Percentiles rank a stretch among this genome's conserved stretches.
Evolutionary conservation across 2,888 invertebrate genomes (phyloP).

Genomic region (Omphaloscelis lunosa): DNA sequence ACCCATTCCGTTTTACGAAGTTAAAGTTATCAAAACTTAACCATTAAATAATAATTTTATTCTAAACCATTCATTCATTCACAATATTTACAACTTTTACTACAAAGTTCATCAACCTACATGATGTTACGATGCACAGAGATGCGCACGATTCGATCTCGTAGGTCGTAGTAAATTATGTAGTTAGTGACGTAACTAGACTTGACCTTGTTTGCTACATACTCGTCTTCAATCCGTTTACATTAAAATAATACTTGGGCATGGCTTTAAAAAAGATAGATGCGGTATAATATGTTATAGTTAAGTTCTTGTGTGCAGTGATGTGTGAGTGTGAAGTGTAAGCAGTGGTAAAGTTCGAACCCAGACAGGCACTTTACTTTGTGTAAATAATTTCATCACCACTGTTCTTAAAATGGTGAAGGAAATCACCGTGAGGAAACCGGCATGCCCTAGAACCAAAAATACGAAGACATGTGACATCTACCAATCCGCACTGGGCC

Average conservation of each 20-base stretch:
- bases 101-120: conserved; percentile 55
- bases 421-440: too few species aligned
- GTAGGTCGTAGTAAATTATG: conserved; percentile 55
- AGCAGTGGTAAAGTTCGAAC: too few species aligned
- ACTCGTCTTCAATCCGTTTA: conserved; percentile 71
- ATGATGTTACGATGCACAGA: conserved; percentile 60
- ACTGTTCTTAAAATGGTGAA: too few species aligned
- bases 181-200: conserved; percentile 61
- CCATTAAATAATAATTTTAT: background rate
- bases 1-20: background rate
- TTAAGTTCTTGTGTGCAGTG: background rate
- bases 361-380: too few species aligned
- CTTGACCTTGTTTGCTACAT: conserved; percentile 69
- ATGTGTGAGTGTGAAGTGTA: too few species aligned
- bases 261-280: conserved; percentile 48
- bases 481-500: too few species aligned
- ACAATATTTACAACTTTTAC: conserved; percentile 37
- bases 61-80: conserved; percentile 16
- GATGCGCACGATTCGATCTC: conserved; percentile 75
- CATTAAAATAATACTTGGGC: conserved; percentile 56
- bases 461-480: too few species aligned
- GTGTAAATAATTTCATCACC: too few species aligned
- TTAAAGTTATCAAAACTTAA: conserved; percentile 1
- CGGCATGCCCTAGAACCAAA: too few species aligned
- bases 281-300: conserved; percentile 39